Evolutionary conservation across 2,888 invertebrate species (phyloP), one percentile per base, ranked within the genome.

Genomic region (Sesia bembeciformis): DNA sequence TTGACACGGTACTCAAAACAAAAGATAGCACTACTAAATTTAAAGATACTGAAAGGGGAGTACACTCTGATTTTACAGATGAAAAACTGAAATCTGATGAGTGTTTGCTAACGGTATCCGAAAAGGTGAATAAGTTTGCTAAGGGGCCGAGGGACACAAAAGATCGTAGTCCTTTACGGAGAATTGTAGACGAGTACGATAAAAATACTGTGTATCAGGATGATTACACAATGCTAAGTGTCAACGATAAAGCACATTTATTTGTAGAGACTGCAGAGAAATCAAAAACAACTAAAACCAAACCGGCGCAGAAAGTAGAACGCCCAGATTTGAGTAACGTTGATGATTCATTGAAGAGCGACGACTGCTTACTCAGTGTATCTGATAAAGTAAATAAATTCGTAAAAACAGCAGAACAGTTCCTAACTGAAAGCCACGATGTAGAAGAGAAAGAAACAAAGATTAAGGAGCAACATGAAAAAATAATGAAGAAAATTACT

Each of bases 71-170:
- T 52, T 85, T 88, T 52, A 84, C 87, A 43, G 84, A 92, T 56
- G 82, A 89, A 40, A 81, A 82, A 58, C 69, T 91, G 46, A 83
- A 82, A 70, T 80, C 89, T 40, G 93, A 93, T 62, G 93, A 93
- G 63, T 93, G 93, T 62, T 76, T 93, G 8, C 63, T 94, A 40
- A 92, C 93, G 53, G 93, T 94, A 40, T 92, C 93, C 53, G 92
- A 93, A 68, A 94, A 94, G 74, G 93, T 94, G 0, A 90, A 89
- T 41, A 93, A 93, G 64, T 94, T 93, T 70, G 92, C 92, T n/a
- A 92, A 82, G 63, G 81, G 78, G 1, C 72, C 79, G 7, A 66
- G 60, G 41, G 67, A 85, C 58, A 78, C 75, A 40, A 90, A 85
- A 67, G 82, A 83, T 53, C 77, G 63, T 54, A 86, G 80, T 54